phyloP scores from a whole-genome alignment of 1,140 invertebrate genomes.

The Drosophila leontia region DNA sequence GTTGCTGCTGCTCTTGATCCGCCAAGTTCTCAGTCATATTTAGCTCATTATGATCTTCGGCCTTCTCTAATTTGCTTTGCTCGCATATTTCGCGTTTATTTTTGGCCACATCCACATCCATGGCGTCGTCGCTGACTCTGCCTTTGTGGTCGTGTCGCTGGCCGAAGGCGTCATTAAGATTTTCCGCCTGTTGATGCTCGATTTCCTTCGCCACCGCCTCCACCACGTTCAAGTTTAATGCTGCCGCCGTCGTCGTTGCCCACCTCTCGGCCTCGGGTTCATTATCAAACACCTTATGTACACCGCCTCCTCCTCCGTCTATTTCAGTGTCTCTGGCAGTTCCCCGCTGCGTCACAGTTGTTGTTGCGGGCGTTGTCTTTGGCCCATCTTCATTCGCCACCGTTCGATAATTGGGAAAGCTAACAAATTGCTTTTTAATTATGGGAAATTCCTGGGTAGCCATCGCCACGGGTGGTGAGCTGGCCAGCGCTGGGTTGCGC shows the following conservation, averaged over 20 bases:
- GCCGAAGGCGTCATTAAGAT: slow-evolving; percentile 80
- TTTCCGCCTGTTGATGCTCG: slow-evolving; percentile 82
- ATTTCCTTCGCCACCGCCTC: slow-evolving; percentile 77
- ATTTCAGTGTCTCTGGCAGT: slow-evolving; percentile 61
- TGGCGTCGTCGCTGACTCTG: slow-evolving; percentile 61
- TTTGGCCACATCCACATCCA: slow-evolving; percentile 78
- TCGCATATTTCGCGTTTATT: slow-evolving; percentile 78
- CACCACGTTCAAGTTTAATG: slow-evolving; percentile 78
- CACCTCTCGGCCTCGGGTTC: slow-evolving; percentile 61
- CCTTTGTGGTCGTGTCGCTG: slow-evolving; percentile 58
- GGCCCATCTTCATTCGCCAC: slow-evolving; percentile 28
- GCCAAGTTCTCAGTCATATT: slow-evolving; percentile 68
- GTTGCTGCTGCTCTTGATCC: slow-evolving; percentile 56
- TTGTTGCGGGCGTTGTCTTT: slow-evolving; percentile 28
- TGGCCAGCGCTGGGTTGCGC: slow-evolving; percentile 13
- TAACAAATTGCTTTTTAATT: slow-evolving; percentile 80
- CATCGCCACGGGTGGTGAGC: slow-evolving; percentile 10
- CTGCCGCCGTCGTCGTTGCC: slow-evolving; percentile 5
- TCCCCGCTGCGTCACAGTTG: slow-evolving; percentile 69
- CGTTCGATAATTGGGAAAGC: slow-evolving; percentile 63
- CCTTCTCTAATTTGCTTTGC: slow-evolving; percentile 81
- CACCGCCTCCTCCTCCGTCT: slow-evolving; percentile 38
- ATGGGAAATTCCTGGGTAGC: slow-evolving; percentile 60
- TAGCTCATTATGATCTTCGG: slow-evolving; percentile 73
- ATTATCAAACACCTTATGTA: slow-evolving; percentile 71